Evolutionary conservation across 2,888 invertebrate species (phyloP).

Genomic region (Nomada flava): DNA sequence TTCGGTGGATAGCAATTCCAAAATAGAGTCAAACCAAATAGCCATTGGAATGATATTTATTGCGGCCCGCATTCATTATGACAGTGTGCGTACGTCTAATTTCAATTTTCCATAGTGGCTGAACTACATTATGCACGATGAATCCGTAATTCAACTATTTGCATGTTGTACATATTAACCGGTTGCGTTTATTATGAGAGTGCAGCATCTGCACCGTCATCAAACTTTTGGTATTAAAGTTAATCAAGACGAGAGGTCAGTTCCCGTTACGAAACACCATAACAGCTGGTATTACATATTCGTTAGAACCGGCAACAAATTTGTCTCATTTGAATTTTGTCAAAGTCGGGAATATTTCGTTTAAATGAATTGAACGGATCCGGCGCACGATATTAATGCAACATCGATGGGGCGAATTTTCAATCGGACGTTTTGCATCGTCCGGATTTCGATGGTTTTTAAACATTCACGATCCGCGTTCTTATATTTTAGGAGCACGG

Average conservation of each 20-base stretch:
- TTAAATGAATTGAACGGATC: no score
- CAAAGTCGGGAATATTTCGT: no score
- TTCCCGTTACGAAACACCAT: slow-evolving; percentile 1
- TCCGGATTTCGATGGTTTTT: no score
- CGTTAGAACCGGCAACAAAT: neutral
- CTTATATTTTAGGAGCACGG: neutral
- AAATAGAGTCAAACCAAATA: no score
- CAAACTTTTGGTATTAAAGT: slow-evolving; percentile 57
- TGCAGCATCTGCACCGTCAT: slow-evolving; percentile 45
- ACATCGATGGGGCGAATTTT: neutral
- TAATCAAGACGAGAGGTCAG: slow-evolving; percentile 37
- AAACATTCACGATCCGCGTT: no score
- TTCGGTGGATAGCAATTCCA: no score
- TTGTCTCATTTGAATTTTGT: neutral
- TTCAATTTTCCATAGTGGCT: slow-evolving; percentile 27
- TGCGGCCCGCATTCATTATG: neutral
- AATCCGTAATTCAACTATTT: slow-evolving; percentile 49
- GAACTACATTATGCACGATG: slow-evolving; percentile 34
- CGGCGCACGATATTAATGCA: no score
- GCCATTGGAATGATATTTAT: neutral
- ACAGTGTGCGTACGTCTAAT: slow-evolving; percentile 21
- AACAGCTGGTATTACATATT: neutral
- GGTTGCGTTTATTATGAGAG: slow-evolving; percentile 53
- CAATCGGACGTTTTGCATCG: no score
- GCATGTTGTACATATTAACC: slow-evolving; percentile 18